Conservation (phyloP, 1,140 invertebrate genomes). For the Drosophila miranda region DNA sequence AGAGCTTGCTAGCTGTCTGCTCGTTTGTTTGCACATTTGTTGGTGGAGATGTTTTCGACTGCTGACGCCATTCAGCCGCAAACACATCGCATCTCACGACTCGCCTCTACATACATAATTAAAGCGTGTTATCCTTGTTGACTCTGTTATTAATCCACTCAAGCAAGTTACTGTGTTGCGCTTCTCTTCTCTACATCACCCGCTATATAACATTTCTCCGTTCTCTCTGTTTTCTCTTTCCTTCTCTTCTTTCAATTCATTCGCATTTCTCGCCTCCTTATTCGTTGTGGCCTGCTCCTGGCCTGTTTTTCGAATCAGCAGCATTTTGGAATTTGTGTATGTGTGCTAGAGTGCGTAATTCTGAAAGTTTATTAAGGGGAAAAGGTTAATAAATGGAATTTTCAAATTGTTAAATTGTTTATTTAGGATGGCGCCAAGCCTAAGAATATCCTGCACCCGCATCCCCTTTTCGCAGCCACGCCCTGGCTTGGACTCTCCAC, state of each 20-base stretch:
- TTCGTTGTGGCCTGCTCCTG: too few relatives aligned
- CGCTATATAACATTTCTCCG: not conserved
- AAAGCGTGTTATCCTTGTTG: constrained; percentile 66
- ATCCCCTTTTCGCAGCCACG: not conserved
- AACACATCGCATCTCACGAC: constrained; percentile 9
- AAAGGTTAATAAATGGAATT: constrained; percentile 68
- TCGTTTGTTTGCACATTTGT: not conserved
- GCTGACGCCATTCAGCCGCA: constrained; percentile 19
- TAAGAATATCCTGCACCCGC: constrained; percentile 8
- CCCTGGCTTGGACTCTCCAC: not conserved
- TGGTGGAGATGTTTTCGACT: not conserved
- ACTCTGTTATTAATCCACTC: constrained; percentile 65
- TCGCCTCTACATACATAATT: constrained; percentile 64
- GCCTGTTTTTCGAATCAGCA: too few relatives aligned
- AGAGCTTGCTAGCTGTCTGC: too few relatives aligned
- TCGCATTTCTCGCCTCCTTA: constrained; percentile 2
- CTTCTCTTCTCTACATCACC: constrained; percentile 5
- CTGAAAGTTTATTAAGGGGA: constrained; percentile 65
- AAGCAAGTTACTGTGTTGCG: constrained; percentile 33
- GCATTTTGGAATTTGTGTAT: constrained; percentile 1
- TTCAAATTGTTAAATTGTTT: constrained; percentile 69
- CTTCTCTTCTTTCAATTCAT: not conserved
- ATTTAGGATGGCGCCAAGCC: constrained; percentile 51
- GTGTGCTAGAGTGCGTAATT: constrained; percentile 18
- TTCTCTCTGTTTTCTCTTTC: not conserved